phyloP scores from a whole-genome alignment of 2,113 vertebrate species.

The Holacanthus passer region DNA sequence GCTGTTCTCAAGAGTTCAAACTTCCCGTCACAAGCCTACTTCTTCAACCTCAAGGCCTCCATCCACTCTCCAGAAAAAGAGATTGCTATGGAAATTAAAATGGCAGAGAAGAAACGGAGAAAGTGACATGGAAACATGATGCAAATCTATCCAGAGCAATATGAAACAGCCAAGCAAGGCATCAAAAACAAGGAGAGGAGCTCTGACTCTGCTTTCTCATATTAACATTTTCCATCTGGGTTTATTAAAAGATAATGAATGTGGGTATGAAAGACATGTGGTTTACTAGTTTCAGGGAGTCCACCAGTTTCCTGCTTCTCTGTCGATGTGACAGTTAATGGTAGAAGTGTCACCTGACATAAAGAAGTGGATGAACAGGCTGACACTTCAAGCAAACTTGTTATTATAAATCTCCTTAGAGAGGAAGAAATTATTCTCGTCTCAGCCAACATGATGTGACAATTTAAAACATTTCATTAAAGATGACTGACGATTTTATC shows the following conservation, averaged over 20 bases:
- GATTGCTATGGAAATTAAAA: slow-evolving; percentile 38
- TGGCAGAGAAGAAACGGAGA: slow-evolving; percentile 51
- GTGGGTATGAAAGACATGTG: background rate
- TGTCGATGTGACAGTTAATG: background rate
- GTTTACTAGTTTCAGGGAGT: slow-evolving; percentile 46
- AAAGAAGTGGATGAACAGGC: slow-evolving; percentile 10
- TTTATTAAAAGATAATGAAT: slow-evolving; percentile 20
- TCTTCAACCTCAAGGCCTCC: slow-evolving; percentile 31
- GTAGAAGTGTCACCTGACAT: slow-evolving; percentile 1
- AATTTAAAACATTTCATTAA: background rate
- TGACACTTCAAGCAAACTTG: slow-evolving; percentile 2
- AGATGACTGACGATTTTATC: background rate
- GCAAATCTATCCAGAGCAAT: slow-evolving; percentile 53
- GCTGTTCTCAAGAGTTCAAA: slow-evolving; percentile 41
- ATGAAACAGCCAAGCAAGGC: slow-evolving; percentile 34
- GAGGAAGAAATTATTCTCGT: background rate
- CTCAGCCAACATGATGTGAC: too few species aligned
- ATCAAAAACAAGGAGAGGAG: background rate
- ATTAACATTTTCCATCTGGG: slow-evolving; percentile 34
- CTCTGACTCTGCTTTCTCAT: slow-evolving; percentile 20
- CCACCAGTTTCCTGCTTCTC: background rate
- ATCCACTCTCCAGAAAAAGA: slow-evolving; percentile 31
- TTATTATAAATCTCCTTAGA: background rate
- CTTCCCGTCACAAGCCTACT: slow-evolving; percentile 57
- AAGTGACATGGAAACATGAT: slow-evolving; percentile 71